Percentiles rank a stretch among this genome's conserved stretches.
Conservation (phyloP, 2,113 vertebrate genomes). For the Phylloscopus trochilus region DNA sequence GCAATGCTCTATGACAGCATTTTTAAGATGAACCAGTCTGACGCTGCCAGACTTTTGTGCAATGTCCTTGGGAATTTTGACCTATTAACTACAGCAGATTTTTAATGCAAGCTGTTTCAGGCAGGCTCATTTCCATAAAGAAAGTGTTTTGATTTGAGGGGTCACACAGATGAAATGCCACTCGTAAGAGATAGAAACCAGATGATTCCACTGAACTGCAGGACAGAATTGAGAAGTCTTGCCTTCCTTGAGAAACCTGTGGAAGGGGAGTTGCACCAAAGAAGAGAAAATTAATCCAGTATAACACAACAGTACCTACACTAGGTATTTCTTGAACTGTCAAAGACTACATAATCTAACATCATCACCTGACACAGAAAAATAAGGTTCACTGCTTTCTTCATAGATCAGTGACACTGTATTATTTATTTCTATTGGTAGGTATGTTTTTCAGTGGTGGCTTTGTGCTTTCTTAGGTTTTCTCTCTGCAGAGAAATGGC, state of each 20-base stretch:
- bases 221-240: background rate
- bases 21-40: conserved; percentile 9
- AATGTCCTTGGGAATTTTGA: conserved; percentile 17
- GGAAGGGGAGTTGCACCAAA: background rate
- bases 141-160: background rate
- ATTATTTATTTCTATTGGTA: background rate
- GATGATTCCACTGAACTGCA: background rate
- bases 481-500: background rate
- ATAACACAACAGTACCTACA: background rate
- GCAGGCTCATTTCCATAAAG: background rate
- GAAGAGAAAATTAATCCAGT: background rate
- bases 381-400: background rate
- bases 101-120: background rate
- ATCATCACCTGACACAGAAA: background rate
- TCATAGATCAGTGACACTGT: background rate
- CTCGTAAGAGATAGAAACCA: background rate
- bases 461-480: background rate
- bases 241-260: background rate
- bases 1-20: background rate
- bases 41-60: background rate
- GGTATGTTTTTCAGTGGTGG: background rate
- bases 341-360: background rate
- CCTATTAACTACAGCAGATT: background rate
- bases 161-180: background rate
- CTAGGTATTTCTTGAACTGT: background rate